phyloP scores from a whole-genome alignment of 1,140 invertebrate species.

The Kradibia gibbosae region DNA sequence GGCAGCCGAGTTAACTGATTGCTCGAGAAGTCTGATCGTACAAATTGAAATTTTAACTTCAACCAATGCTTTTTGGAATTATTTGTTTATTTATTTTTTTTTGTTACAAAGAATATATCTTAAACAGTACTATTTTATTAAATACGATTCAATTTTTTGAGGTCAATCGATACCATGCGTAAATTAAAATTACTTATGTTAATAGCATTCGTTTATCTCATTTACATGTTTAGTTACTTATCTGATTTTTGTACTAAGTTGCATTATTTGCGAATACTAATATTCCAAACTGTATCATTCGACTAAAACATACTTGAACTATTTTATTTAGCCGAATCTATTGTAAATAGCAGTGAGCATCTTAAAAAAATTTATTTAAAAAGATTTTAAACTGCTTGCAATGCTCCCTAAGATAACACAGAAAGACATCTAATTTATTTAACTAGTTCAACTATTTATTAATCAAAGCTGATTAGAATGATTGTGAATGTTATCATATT shows the following conservation, averaged over 20 bases:
- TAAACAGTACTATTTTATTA: no score
- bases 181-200: no score
- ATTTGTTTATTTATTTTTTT: no score
- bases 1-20: conserved; percentile 77
- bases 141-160: no score
- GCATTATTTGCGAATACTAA: no score
- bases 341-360: not conserved
- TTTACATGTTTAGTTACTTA: no score
- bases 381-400: not conserved
- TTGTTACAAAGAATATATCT: no score
- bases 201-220: no score
- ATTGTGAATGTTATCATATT: conserved; percentile 13
- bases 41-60: not conserved
- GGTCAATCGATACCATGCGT: no score
- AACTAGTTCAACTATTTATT: not conserved
- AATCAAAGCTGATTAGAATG: not conserved
- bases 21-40: conserved; percentile 73
- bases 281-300: not conserved
- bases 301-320: not conserved
- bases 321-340: not conserved
- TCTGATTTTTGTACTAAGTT: no score
- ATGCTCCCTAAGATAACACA: not conserved
- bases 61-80: no score
- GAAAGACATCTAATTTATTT: not conserved
- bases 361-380: not conserved